phyloP scores from a whole-genome alignment of 2,888 invertebrate genomes.

The Uropetala carovei region DNA sequence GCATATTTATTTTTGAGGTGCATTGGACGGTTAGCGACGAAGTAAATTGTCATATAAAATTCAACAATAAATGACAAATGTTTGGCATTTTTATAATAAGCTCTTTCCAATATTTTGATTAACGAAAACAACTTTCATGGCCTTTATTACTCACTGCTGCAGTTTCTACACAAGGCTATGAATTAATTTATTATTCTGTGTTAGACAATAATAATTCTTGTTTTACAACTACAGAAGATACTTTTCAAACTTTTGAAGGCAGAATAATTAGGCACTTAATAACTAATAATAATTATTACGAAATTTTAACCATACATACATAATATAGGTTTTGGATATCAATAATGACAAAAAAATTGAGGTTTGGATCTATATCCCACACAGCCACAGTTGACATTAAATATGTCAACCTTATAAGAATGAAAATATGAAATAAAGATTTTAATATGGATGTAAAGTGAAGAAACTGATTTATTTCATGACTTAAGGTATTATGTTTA shows the following conservation, averaged over 20 bases:
- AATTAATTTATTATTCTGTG: neutral
- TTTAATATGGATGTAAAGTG: neutral
- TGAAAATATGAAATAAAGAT: neutral
- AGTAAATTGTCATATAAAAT: constrained; percentile 54
- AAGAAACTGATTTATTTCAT: neutral
- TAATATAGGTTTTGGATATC: neutral
- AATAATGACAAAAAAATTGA: neutral
- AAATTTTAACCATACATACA: neutral
- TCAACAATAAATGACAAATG: constrained; percentile 33
- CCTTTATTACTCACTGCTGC: neutral
- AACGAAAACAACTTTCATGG: neutral
- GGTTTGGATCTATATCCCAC: constrained; percentile 31
- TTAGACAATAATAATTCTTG: neutral
- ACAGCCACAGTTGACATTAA: constrained; percentile 47
- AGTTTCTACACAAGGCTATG: neutral
- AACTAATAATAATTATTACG: neutral
- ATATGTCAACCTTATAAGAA: neutral
- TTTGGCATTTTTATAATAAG: constrained; percentile 41
- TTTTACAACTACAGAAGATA: neutral
- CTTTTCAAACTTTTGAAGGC: neutral
- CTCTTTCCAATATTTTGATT: constrained; percentile 5
- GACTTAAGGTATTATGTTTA: neutral
- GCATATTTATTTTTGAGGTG: neutral
- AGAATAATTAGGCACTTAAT: constrained; percentile 8
- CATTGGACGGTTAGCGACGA: constrained; percentile 47